Evolutionary conservation across 2,797 vertebrate genomes (phyloP).

Genomic region (Etheostoma nigrum): DNA sequence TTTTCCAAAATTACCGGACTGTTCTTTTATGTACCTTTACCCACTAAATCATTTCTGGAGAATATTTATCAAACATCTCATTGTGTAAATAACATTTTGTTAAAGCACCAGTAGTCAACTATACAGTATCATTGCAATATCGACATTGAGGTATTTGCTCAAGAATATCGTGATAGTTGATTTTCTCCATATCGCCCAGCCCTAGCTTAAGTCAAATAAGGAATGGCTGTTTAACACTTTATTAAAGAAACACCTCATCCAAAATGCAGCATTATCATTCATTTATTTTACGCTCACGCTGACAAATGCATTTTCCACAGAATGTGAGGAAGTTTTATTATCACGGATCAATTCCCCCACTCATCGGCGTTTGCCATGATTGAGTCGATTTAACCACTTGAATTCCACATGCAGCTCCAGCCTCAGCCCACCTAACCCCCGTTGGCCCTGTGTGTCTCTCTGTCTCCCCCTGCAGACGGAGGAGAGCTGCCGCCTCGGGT

Average conservation of each 20-base stretch:
- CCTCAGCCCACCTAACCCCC: neutral
- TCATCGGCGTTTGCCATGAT: constrained; percentile 22
- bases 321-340: constrained; percentile 21
- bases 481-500: constrained; percentile 88
- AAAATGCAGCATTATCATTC: neutral
- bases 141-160: no score
- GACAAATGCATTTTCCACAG: constrained; percentile 25
- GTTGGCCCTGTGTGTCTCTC: constrained; percentile 8
- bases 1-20: no score
- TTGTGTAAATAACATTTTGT: no score
- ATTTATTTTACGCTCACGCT: constrained; percentile 17
- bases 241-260: neutral
- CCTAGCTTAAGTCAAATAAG: constrained; percentile 24
- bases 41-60: no score
- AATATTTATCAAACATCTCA: no score
- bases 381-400: constrained; percentile 21
- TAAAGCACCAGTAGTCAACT: no score
- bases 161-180: no score
- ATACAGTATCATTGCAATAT: no score
- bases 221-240: constrained; percentile 15
- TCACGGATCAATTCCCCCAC: constrained; percentile 18
- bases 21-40: no score
- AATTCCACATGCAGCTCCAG: constrained; percentile 11
- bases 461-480: constrained; percentile 86
- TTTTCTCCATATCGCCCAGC: no score